These are phyloP conservation scores for Heterocephalus glaber DNA, from an alignment of 2,113 vertebrate genomes.

Conservation along the genomic window DNA sequence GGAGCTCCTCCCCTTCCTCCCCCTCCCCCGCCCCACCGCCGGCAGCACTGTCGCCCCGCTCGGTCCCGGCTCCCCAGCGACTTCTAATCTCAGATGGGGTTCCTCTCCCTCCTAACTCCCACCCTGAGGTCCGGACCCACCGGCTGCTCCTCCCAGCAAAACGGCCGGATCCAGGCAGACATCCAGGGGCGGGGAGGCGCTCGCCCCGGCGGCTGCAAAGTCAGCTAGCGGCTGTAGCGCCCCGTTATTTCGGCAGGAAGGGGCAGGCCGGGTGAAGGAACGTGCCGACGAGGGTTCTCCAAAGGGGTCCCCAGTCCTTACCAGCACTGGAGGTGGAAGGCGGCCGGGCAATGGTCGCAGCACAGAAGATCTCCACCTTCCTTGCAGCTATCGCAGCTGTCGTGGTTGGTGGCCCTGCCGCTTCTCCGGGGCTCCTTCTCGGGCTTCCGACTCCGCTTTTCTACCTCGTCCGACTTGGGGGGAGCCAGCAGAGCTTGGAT, in stretches of 20 bases:
- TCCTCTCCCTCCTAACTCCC: constrained; percentile 57
- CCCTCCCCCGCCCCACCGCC: constrained; percentile 65
- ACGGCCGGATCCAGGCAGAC: constrained; percentile 55
- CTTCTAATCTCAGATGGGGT: constrained; percentile 69
- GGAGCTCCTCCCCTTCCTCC: constrained; percentile 81
- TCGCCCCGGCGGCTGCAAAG: constrained; percentile 55
- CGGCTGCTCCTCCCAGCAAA: constrained; percentile 18
- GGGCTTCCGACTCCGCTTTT: constrained; percentile 92
- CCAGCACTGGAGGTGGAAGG: constrained; percentile 98
- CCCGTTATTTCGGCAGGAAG: constrained; percentile 80
- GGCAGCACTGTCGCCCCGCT: constrained; percentile 32
- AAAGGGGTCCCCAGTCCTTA: constrained; percentile 82
- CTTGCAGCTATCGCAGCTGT: constrained; percentile 97
- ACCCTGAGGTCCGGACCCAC: constrained; percentile 31
- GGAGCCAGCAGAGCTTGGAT: constrained; percentile 96
- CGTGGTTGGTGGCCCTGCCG: constrained; percentile 96
- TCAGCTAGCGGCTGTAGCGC: constrained; percentile 76
- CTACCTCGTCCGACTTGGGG: constrained; percentile 94
- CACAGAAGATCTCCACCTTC: constrained; percentile 96
- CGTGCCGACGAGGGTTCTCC: constrained; percentile 75
- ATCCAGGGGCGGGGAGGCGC: constrained; percentile 69
- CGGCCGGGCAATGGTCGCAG: constrained; percentile 96
- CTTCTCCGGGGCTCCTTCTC: constrained; percentile 94
- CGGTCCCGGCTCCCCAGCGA: constrained; percentile 53
- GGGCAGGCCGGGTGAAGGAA: constrained; percentile 77